Conservation (phyloP, 1,140 invertebrate genomes). For the Drosophila seguyi region DNA sequence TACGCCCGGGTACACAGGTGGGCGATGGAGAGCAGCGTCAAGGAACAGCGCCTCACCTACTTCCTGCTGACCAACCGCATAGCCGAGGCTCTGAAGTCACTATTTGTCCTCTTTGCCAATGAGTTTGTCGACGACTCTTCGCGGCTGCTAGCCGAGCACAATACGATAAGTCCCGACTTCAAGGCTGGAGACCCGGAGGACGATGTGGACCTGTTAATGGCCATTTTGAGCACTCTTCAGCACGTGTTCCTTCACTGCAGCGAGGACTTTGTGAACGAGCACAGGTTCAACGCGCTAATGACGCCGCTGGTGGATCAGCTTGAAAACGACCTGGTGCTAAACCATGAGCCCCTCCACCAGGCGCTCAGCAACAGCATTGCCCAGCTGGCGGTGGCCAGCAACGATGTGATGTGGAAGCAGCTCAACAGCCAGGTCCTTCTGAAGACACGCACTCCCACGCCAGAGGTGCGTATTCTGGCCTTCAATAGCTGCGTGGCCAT, state of each 20-base stretch:
- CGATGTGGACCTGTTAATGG: slow-evolving; percentile 87
- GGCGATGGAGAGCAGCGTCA: slow-evolving; percentile 88
- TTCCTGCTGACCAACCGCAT: slow-evolving; percentile 90
- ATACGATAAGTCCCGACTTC: slow-evolving; percentile 85
- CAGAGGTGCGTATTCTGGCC: slow-evolving; percentile 87
- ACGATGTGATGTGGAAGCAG: slow-evolving; percentile 95
- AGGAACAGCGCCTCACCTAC: slow-evolving; percentile 81
- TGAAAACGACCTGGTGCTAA: slow-evolving; percentile 90
- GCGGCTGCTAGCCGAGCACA: slow-evolving; percentile 88
- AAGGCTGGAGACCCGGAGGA: slow-evolving; percentile 86
- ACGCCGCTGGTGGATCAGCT: slow-evolving; percentile 95
- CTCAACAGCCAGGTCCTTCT: slow-evolving; percentile 95
- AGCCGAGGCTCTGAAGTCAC: slow-evolving; percentile 92
- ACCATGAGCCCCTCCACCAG: slow-evolving; percentile 86
- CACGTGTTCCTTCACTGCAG: slow-evolving; percentile 93
- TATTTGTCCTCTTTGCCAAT: slow-evolving; percentile 95
- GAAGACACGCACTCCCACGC: slow-evolving; percentile 92
- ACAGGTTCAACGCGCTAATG: slow-evolving; percentile 93
- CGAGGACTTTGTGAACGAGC: slow-evolving; percentile 93
- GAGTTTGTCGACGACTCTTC: slow-evolving; percentile 93
- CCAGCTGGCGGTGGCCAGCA: slow-evolving; percentile 92
- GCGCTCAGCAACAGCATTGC: slow-evolving; percentile 92
- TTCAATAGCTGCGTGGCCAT: slow-evolving; percentile 89
- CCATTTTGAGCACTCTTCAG: slow-evolving; percentile 90
- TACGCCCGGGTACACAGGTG: slow-evolving; percentile 95